A percentile compares a stretch with the other conserved stretches of the same genome.
phyloP scores from a whole-genome alignment of 1,140 invertebrate species.

The Aethina tumida region DNA sequence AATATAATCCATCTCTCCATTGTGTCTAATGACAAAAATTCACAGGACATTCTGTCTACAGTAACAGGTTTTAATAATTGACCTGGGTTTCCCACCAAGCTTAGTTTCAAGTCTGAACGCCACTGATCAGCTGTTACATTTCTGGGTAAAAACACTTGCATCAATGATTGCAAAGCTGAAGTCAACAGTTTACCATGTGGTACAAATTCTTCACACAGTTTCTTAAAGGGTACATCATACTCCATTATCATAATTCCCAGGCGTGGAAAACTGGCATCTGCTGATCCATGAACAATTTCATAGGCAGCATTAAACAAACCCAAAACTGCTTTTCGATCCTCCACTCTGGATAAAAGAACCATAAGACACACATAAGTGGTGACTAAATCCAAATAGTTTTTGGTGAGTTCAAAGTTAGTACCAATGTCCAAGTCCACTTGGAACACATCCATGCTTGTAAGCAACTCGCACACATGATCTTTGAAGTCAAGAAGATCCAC shows the following conservation, averaged over 20 bases:
- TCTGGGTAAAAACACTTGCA: constrained; percentile 75
- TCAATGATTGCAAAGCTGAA: constrained; percentile 79
- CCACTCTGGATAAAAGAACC: constrained; percentile 91
- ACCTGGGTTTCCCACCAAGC: constrained; percentile 82
- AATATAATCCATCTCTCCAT: constrained; percentile 97
- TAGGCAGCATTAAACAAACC: constrained; percentile 96
- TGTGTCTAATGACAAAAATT: constrained; percentile 89
- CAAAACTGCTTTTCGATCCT: constrained; percentile 94
- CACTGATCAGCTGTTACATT: constrained; percentile 92
- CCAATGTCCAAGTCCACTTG: constrained; percentile 91
- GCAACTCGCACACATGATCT: constrained; percentile 92
- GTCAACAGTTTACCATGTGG: constrained; percentile 84
- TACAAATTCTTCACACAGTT: constrained; percentile 93
- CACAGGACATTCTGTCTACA: constrained; percentile 94
- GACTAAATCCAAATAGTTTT: constrained; percentile 91
- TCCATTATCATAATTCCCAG: constrained; percentile 77
- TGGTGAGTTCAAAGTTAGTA: constrained; percentile 93
- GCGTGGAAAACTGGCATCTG: constrained; percentile 26
- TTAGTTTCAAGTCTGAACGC: constrained; percentile 88
- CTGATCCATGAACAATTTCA: constrained; percentile 79
- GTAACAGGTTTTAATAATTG: constrained; percentile 88
- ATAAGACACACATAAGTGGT: constrained; percentile 90
- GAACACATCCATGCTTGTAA: constrained; percentile 97
- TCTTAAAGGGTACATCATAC: constrained; percentile 93
- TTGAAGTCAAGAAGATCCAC: constrained; percentile 98